phyloP scores from a whole-genome alignment of 2,797 vertebrate species.

The Gobionotothen gibberifrons region DNA sequence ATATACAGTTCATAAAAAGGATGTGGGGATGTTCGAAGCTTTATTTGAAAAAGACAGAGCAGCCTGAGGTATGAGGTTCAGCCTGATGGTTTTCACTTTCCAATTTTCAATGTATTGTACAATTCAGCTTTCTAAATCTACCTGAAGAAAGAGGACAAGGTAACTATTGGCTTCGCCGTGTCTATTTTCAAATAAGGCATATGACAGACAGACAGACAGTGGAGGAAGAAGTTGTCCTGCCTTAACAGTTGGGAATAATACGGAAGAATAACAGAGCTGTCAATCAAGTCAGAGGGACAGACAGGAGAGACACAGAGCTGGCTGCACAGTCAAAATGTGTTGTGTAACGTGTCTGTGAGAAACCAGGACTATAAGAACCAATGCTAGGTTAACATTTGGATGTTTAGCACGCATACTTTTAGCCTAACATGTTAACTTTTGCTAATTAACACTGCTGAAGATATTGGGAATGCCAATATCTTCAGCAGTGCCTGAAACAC shows the following conservation, averaged over 20 bases:
- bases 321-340: neutral
- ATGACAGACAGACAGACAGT: constrained; percentile 15
- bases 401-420: neutral
- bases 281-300: constrained; percentile 29
- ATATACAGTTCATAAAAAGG: neutral
- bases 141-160: constrained; percentile 14
- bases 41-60: constrained; percentile 5
- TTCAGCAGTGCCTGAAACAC: no score
- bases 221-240: constrained; percentile 6
- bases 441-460: neutral
- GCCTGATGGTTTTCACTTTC: constrained; percentile 30
- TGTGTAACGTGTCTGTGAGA: neutral
- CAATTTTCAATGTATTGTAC: constrained; percentile 4
- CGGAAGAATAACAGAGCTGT: constrained; percentile 22
- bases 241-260: constrained; percentile 29
- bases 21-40: neutral
- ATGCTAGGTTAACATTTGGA: neutral
- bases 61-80: neutral
- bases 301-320: constrained; percentile 2
- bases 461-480: no score
- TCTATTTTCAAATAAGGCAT: constrained; percentile 20
- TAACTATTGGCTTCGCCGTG: constrained; percentile 5
- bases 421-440: neutral
- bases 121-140: constrained; percentile 18
- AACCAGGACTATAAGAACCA: neutral